Percentiles rank a stretch among this genome's conserved stretches.
These are phyloP conservation scores for Periophthalmodon schlosseri DNA, from an alignment of 2,113 vertebrate species.

Conservation along the genomic window DNA sequence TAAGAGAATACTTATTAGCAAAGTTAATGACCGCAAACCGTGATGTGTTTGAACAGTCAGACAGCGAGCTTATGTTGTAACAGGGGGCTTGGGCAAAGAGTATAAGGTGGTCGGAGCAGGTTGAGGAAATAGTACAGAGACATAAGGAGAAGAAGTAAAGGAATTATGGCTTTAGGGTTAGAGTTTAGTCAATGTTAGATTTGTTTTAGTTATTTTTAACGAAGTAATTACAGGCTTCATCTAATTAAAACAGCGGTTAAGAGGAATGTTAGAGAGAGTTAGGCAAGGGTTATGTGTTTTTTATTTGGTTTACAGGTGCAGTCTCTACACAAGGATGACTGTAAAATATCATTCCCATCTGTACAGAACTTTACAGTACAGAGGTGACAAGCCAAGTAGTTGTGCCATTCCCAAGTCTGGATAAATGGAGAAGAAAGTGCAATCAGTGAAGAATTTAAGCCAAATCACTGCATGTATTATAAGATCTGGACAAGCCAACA, in stretches of 20 bases:
- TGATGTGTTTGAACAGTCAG: constrained; percentile 51
- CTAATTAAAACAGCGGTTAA: constrained; percentile 78
- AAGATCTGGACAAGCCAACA: background rate
- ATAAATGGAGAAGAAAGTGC: background rate
- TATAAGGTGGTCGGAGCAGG: constrained; percentile 20
- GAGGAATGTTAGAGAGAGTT: constrained; percentile 74
- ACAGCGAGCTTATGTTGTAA: constrained; percentile 40
- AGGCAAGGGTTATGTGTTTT: constrained; percentile 83
- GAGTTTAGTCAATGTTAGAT: constrained; percentile 43
- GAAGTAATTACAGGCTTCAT: constrained; percentile 63
- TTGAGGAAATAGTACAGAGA: constrained; percentile 34
- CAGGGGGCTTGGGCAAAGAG: constrained; percentile 14
- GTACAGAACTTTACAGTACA: background rate
- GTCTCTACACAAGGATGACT: constrained; percentile 67
- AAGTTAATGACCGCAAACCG: constrained; percentile 62
- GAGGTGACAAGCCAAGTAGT: background rate
- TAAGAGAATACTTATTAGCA: constrained; percentile 64
- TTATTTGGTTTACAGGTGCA: constrained; percentile 78
- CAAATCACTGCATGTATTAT: background rate
- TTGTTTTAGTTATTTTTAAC: constrained; percentile 55
- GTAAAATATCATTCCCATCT: constrained; percentile 9
- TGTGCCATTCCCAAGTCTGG: background rate
- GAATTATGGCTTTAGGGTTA: constrained; percentile 37
- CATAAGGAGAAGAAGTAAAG: constrained; percentile 27
- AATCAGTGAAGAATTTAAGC: background rate